Evolutionary conservation across 2,888 invertebrate species (phyloP).

Genomic region (Apamea monoglypha): DNA sequence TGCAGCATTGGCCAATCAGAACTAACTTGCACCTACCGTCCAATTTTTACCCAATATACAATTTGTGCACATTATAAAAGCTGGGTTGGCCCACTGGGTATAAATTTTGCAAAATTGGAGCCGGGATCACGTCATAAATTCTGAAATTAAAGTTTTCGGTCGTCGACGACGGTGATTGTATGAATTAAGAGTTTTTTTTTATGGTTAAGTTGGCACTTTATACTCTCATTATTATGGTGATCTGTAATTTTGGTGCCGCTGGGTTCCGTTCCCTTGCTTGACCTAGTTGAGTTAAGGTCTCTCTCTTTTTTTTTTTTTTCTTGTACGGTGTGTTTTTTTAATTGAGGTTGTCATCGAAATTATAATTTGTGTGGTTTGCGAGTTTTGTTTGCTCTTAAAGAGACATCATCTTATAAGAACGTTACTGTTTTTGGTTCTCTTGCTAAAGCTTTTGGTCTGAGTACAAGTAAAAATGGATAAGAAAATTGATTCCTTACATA

Average conservation of each 20-base stretch:
- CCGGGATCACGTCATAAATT: constrained; percentile 79
- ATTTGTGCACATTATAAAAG: constrained; percentile 74
- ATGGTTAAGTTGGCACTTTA: constrained; percentile 69
- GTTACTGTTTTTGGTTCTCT: background rate
- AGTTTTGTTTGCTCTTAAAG: background rate
- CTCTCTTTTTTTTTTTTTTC: constrained; percentile 41
- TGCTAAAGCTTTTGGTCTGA: background rate
- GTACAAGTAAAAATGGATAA: background rate
- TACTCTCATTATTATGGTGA: constrained; percentile 71
- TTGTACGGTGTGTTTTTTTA: background rate
- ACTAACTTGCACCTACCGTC: constrained; percentile 61
- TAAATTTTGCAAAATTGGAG: constrained; percentile 82
- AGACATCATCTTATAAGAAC: background rate
- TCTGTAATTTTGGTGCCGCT: constrained; percentile 76
- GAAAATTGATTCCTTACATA: background rate
- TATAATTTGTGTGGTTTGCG: background rate
- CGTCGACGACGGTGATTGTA: constrained; percentile 64
- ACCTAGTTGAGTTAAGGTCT: constrained; percentile 61
- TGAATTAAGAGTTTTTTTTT: constrained; percentile 68
- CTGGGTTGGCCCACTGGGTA: constrained; percentile 75
- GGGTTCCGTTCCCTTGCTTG: constrained; percentile 60
- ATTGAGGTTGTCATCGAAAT: constrained; percentile 2
- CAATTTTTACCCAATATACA: constrained; percentile 64
- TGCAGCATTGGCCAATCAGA: constrained; percentile 57
- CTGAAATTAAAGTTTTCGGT: constrained; percentile 72